Base-by-base conservation (phyloP, 2,113 vertebrate genomes). In the Tachycineta bicolor region DNA sequence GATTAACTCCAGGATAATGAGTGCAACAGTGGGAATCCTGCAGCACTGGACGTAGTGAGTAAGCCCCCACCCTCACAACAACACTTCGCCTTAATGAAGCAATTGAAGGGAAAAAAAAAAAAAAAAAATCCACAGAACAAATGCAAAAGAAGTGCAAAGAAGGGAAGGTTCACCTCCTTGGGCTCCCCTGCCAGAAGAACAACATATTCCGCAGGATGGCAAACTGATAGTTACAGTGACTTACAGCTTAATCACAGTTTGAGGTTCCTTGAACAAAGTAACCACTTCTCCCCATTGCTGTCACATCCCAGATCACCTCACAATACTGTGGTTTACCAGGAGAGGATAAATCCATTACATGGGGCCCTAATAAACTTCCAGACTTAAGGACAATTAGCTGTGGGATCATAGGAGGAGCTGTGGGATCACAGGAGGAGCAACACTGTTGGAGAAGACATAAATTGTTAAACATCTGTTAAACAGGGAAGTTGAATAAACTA, bases 201-300 rank as follows among this genome's bases (percentile, higher is more conserved):
- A n/a, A n/a, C 46, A 34, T 20, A 25, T 16, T 76, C 1, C 37
- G 15, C 6, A 28, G 5, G 3, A 33, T 37, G 26, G 22, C 62
- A 34, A 56, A 1, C n/a, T 28, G 37, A 10, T 2, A 44, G n/a
- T 22, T 37, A 39, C 0, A 1, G 14, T 59, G 46, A 53, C 50
- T 86, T 76, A 8, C 16, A 22, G 26, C 31, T 73, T 41, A 83
- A 65, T 25, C 46, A 33, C 67, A 65, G 20, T 25, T 37, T 52
- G 67, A 69, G 39, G 26, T 59, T n/a, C 12, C 67, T 52, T 70
- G 43, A 75, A 34, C 24, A 56, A 73, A 73, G 14, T 13, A 75
- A 75, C 31, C 46, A 5, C 50, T 58, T 89, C n/a, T 81, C 25
- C 25, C 52, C 9, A 2, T 11, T 37, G 28, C 31, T 70, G n/a